These are phyloP conservation scores for Paracanthobrama guichenoti DNA, from an alignment of 2,113 vertebrate species.

Conservation along the genomic window DNA sequence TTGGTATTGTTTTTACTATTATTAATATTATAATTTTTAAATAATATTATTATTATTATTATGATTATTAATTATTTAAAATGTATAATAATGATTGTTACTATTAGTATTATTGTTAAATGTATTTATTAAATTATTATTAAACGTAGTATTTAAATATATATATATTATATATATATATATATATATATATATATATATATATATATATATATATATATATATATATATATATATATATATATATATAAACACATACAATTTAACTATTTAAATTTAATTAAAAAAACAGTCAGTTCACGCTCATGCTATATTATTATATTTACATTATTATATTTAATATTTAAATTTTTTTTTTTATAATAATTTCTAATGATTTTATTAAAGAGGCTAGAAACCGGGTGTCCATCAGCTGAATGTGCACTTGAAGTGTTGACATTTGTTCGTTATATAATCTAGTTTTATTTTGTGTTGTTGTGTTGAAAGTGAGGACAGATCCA, in stretches of 20 bases:
- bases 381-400: neutral
- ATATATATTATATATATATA: no score
- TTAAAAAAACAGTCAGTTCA: no score
- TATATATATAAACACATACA: no score
- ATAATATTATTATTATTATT: neutral
- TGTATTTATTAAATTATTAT: neutral
- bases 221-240: no score
- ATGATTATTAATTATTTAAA: neutral
- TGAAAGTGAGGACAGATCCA: neutral
- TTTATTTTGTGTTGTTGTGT: neutral
- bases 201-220: no score
- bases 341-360: no score
- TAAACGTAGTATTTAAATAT: neutral
- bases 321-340: no score
- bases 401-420: neutral
- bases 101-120: neutral
- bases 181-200: no score
- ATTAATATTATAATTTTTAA: neutral
- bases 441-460: neutral
- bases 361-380: no score
- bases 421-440: neutral
- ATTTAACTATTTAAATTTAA: no score
- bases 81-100: neutral
- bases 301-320: no score
- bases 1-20: neutral